Evolutionary conservation across 2,888 invertebrate species (phyloP), one percentile per base, ranked within the genome.

Genomic region (Esperia sulphurella): DNA sequence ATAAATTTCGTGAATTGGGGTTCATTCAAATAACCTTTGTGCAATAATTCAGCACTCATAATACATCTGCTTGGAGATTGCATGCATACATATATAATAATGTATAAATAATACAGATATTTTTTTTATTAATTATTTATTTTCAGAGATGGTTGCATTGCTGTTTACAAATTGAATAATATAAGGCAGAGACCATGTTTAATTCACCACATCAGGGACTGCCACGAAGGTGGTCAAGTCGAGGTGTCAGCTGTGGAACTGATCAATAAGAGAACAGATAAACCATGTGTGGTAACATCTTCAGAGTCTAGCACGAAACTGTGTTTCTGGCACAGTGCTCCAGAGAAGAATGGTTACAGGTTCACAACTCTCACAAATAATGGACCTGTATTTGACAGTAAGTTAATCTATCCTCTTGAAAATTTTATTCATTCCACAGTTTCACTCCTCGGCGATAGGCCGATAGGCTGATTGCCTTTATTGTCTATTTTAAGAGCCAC

Each of bases 231-330:
- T 55, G 88, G 88, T 0, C 46, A 54, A 8, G 68, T 71, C 3
- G 88, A 88, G 61, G 85, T 89, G 1, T 68, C 84, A 1, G 79
- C 81, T 1, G 84, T 88, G 1, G 89, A 88, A 49, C 47, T 75
- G 3, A 57, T 79, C 7, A 58, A 61, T 8, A 64, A 38, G 3
- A 33, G 33, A 51, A 53, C n/a, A 55, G 29, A 41, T 3, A 40
- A 55, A 21, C 40, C 56, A 1, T 67, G 60, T 51, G 53, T 76
- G 14, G 48, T 81, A 1, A 80, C 83, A 10, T 78, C 67, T 1
- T 85, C 84, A 13, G 63, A 58, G 48, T 53, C 66, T 21, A 72
- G 71, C 43, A 56, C 71, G 6, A 49, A 60, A 21, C 50, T 88
- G 29, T 56, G 61, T 41, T 65, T 81, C 40, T 80, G 76, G 72